These are phyloP conservation scores for Drosophila meridiana DNA, from an alignment of 2,888 invertebrate species.

Conservation along the genomic window DNA sequence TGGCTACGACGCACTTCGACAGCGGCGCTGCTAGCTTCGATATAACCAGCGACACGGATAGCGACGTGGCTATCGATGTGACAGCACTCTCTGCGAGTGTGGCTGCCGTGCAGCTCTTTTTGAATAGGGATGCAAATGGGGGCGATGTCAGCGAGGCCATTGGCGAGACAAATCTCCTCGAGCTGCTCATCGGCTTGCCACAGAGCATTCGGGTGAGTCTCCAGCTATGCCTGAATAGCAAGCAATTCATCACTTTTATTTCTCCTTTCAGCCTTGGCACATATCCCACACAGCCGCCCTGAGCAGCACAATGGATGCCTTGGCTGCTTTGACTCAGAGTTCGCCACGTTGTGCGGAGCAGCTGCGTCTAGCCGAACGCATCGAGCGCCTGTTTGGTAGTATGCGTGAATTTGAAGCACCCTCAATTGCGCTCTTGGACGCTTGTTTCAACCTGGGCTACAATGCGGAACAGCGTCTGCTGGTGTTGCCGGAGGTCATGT, in stretches of 20 bases:
- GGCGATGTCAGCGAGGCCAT: slow-evolving; percentile 82
- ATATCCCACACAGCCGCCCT: slow-evolving; percentile 78
- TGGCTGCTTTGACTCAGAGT: slow-evolving; percentile 78
- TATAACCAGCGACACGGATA: slow-evolving; percentile 79
- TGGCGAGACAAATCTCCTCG: slow-evolving; percentile 84
- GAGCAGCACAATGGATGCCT: slow-evolving; percentile 78
- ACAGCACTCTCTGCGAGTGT: slow-evolving; percentile 83
- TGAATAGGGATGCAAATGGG: slow-evolving; percentile 68
- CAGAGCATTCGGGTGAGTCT: slow-evolving; percentile 79
- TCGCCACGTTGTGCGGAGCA: slow-evolving; percentile 71
- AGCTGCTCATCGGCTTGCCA: slow-evolving; percentile 83
- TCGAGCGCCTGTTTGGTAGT: slow-evolving; percentile 80
- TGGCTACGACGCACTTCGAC: slow-evolving; percentile 82
- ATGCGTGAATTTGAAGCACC: slow-evolving; percentile 85
- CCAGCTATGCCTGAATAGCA: not conserved
- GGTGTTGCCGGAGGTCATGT: slow-evolving; percentile 85
- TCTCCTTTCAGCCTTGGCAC: slow-evolving; percentile 75
- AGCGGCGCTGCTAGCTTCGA: slow-evolving; percentile 74
- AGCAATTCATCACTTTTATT: not conserved
- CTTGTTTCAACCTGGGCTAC: slow-evolving; percentile 86
- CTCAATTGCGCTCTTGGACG: slow-evolving; percentile 84
- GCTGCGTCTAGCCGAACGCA: slow-evolving; percentile 73
- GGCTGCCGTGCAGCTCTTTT: slow-evolving; percentile 82
- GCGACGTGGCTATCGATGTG: slow-evolving; percentile 80
- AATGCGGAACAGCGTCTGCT: slow-evolving; percentile 74